Conservation (phyloP, 2,113 vertebrate genomes). For the Otis tarda region DNA sequence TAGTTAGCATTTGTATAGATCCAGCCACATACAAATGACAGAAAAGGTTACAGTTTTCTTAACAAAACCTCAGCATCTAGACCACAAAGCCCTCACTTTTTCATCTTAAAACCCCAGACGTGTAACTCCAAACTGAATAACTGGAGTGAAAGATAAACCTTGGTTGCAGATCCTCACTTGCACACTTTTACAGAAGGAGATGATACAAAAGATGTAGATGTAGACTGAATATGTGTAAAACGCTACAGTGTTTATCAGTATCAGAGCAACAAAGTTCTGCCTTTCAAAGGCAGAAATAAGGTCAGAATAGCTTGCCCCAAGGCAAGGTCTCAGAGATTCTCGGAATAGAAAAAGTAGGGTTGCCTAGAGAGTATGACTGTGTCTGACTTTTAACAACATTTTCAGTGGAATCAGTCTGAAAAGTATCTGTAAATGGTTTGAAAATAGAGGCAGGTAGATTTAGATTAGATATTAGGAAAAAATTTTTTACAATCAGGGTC, state of each 20-base stretch:
- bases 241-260: not conserved
- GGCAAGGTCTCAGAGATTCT: not conserved
- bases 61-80: not conserved
- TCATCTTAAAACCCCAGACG: not conserved
- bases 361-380: not conserved
- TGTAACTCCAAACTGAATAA: not conserved
- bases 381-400: not conserved
- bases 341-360: fast-evolving
- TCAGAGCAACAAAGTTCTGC: not conserved
- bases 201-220: not conserved
- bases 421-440: not conserved
- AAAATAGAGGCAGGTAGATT: no score
- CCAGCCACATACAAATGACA: not conserved
- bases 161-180: not conserved
- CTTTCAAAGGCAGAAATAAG: not conserved
- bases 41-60: not conserved
- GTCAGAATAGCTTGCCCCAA: not conserved
- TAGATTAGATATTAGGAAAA: no score
- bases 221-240: not conserved
- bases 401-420: not conserved
- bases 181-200: not conserved
- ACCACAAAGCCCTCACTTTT: not conserved
- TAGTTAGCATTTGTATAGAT: not conserved
- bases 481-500: no score
- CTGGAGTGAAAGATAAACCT: not conserved